phyloP scores from a whole-genome alignment of 2,888 invertebrate species.

The Phymatocera aterrima region DNA sequence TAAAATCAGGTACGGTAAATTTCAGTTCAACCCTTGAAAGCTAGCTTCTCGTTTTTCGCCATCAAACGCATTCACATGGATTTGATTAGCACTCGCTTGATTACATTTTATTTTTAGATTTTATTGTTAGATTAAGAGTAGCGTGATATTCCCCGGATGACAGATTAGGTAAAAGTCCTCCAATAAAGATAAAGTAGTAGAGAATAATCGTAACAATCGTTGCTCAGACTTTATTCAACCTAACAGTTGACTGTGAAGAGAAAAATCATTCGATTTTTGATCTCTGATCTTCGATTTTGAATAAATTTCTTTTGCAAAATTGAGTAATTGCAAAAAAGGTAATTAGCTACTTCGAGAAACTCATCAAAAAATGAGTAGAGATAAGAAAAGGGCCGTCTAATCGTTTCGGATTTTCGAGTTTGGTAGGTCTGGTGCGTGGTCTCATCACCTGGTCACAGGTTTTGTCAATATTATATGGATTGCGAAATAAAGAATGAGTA shows the following conservation, averaged over 20 bases:
- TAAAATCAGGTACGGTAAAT: neutral
- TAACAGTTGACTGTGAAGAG: too few relatives aligned
- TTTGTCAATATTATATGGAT: neutral
- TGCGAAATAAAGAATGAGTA: conserved; percentile 1
- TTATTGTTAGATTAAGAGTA: neutral
- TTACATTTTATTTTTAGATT: too few relatives aligned
- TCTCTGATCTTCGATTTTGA: neutral
- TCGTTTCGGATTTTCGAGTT: neutral
- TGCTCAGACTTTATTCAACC: too few relatives aligned
- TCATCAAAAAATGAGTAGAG: neutral
- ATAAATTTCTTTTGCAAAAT: neutral
- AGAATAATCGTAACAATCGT: too few relatives aligned
- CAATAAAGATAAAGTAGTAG: neutral
- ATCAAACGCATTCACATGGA: neutral
- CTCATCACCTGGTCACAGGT: neutral
- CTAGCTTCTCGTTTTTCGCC: too few relatives aligned
- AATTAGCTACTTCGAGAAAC: neutral
- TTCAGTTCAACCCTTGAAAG: too few relatives aligned
- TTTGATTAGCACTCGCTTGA: neutral
- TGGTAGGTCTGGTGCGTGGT: neutral
- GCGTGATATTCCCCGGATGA: neutral
- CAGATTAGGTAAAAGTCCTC: neutral
- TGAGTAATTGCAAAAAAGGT: neutral
- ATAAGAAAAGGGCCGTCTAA: neutral
- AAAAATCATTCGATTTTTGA: too few relatives aligned